A percentile compares a stretch with the other conserved stretches of the same genome.
phyloP scores from a whole-genome alignment of 2,797 vertebrate species.

The Pachyuromys duprasi region DNA sequence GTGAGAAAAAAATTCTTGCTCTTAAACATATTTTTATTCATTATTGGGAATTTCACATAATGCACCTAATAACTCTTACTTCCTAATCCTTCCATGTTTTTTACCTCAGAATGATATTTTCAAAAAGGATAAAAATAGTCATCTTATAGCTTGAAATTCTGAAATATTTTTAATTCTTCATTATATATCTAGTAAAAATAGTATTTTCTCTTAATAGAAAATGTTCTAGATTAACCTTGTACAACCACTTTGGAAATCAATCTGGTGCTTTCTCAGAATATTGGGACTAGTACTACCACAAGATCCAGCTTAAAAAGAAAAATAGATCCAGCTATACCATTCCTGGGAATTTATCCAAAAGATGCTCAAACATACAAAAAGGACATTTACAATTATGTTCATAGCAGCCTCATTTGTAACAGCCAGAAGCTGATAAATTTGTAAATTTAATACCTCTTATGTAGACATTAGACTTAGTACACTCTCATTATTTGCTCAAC shows the following conservation, averaged over 20 bases:
- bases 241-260: too few species aligned
- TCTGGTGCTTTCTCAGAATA: too few species aligned
- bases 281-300: too few species aligned
- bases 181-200: neutral
- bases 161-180: neutral
- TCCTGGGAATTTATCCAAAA: too few species aligned
- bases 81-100: neutral
- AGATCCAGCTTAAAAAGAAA: too few species aligned
- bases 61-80: neutral
- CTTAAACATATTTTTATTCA: neutral
- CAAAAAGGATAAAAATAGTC: neutral
- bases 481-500: neutral
- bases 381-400: too few species aligned
- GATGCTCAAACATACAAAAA: too few species aligned
- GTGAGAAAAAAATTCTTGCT: neutral
- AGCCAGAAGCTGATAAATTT: neutral
- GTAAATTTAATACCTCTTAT: neutral
- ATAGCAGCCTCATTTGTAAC: too few species aligned
- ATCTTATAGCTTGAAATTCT: neutral
- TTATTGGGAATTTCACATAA: neutral
- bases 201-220: neutral
- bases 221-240: neutral
- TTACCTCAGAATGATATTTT: too few species aligned
- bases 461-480: neutral
- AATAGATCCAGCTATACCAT: too few species aligned